phyloP scores from a whole-genome alignment of 2,888 invertebrate genomes.

The Coecobrya sp. region DNA sequence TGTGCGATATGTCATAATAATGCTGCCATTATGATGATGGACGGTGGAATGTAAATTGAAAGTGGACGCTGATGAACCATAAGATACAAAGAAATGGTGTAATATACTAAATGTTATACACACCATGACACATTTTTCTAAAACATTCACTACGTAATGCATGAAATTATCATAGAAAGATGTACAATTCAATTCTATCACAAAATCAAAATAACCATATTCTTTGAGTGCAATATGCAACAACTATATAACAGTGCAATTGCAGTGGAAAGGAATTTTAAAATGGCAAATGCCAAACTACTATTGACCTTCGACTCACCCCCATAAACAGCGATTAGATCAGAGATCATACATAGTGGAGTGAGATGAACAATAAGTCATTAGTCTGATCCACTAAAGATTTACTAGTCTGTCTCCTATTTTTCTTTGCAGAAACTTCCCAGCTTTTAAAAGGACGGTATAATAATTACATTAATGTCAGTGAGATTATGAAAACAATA shows the following conservation, averaged over 20 bases:
- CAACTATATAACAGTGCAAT: neutral
- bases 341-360: neutral
- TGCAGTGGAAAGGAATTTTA: neutral
- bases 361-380: neutral
- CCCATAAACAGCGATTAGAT: neutral
- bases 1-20: conserved; percentile 26
- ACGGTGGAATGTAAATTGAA: conserved; percentile 39
- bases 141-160: too few species aligned
- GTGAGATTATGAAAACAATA: too few species aligned
- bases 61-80: conserved; percentile 44
- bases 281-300: neutral
- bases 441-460: too few species aligned
- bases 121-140: too few species aligned
- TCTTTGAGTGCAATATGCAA: too few species aligned
- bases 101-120: too few species aligned
- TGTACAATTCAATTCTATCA: too few species aligned
- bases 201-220: too few species aligned
- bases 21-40: neutral
- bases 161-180: too few species aligned
- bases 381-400: neutral
- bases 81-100: conserved; percentile 19
- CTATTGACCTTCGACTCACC: neutral
- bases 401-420: too few species aligned
- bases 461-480: too few species aligned
- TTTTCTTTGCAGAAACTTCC: too few species aligned